These are phyloP conservation scores for Thereuonema tuberculata DNA, from an alignment of 1,140 invertebrate species.

Conservation along the genomic window DNA sequence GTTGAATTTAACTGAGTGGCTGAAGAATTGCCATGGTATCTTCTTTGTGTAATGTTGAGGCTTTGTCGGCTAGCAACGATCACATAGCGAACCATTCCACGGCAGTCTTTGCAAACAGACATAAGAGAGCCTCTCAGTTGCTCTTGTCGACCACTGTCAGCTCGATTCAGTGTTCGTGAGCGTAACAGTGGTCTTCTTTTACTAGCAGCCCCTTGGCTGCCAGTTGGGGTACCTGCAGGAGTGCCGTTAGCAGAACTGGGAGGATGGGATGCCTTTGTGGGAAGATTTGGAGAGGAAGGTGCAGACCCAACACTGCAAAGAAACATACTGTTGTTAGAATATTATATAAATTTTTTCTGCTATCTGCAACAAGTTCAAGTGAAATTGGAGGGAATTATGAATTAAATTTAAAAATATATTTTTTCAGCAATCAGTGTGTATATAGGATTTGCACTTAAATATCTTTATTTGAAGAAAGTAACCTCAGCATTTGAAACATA, in stretches of 20 bases:
- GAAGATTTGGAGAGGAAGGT: conserved; percentile 20
- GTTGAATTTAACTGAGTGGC: neutral
- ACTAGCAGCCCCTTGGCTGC: neutral
- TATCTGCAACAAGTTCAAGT: too few species aligned
- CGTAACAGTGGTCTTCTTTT: conserved; percentile 16
- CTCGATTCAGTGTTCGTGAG: conserved; percentile 23
- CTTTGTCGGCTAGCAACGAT: conserved; percentile 42
- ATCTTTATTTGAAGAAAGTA: too few species aligned
- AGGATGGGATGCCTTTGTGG: conserved; percentile 10
- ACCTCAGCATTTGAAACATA: too few species aligned
- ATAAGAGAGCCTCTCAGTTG: conserved; percentile 60
- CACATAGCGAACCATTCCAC: conserved; percentile 82
- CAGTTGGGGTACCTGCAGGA: conserved; percentile 16
- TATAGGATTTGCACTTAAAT: too few species aligned
- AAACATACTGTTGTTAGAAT: neutral
- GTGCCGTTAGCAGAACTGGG: neutral
- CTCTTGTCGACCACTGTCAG: conserved; percentile 31
- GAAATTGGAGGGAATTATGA: too few species aligned
- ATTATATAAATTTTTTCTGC: too few species aligned
- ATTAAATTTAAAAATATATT: too few species aligned
- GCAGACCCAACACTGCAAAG: conserved; percentile 20
- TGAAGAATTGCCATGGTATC: neutral
- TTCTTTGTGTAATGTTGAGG: conserved; percentile 10
- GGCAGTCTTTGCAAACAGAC: conserved; percentile 85
- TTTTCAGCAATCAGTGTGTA: too few species aligned